phyloP scores from a whole-genome alignment of 2,888 invertebrate species.

The Oscheius myriophilus region DNA sequence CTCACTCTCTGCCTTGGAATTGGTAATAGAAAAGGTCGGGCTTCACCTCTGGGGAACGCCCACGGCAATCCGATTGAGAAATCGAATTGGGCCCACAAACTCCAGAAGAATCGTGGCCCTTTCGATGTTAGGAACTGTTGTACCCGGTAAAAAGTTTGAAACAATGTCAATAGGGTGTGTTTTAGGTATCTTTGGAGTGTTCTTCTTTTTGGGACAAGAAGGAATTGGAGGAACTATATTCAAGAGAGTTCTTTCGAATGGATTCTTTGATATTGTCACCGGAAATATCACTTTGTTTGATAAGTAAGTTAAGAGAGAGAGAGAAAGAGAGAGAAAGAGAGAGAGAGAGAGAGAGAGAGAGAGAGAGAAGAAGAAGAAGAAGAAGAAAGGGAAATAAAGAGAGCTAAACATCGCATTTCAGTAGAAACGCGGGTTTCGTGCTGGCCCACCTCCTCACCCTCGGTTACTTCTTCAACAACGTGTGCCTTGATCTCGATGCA shows the following conservation, averaged over 20 bases:
- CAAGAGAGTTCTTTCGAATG: slow-evolving; percentile 54
- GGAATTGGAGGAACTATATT: slow-evolving; percentile 62
- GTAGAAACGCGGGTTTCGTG: slow-evolving; percentile 56
- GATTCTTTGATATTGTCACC: slow-evolving; percentile 43
- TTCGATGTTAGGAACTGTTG: slow-evolving; percentile 54
- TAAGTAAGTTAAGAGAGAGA: slow-evolving; percentile 24
- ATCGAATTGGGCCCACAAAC: slow-evolving; percentile 47
- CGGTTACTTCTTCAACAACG: slow-evolving; percentile 68
- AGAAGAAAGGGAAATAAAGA: not conserved
- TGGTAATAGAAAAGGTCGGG: slow-evolving; percentile 63
- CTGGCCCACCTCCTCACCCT: slow-evolving; percentile 61
- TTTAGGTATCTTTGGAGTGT: slow-evolving; percentile 59
- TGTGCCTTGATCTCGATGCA: slow-evolving; percentile 57
- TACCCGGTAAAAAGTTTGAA: slow-evolving; percentile 41
- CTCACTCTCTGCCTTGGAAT: slow-evolving; percentile 58
- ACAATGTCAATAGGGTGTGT: not conserved
- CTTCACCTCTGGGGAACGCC: slow-evolving; percentile 36
- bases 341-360: no score
- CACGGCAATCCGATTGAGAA: slow-evolving; percentile 26
- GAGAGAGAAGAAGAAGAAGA: no score
- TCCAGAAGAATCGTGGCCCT: slow-evolving; percentile 47
- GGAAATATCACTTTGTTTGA: slow-evolving; percentile 33
- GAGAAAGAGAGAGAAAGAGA: not conserved
- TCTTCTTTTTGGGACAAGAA: slow-evolving; percentile 64
- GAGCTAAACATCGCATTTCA: slow-evolving; percentile 6